Conservation (phyloP, 2,797 vertebrate species). For the Thripadectes ignobilis region DNA sequence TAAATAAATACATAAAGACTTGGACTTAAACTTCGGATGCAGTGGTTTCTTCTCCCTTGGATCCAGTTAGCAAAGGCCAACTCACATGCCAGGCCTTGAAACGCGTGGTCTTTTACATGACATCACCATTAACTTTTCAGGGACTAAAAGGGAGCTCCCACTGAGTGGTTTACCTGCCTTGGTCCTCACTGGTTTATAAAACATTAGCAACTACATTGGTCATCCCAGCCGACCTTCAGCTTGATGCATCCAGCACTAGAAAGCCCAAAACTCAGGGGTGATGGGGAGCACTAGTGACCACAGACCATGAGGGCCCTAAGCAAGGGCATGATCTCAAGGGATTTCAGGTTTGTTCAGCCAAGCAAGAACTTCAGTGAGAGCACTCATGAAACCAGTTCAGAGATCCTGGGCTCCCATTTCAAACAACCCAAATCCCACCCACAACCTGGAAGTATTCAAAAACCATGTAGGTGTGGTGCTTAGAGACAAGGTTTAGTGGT, state of each 20-base stretch:
- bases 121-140: background rate
- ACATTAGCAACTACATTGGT: background rate
- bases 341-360: background rate
- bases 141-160: background rate
- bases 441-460: background rate
- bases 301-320: rapidly evolving
- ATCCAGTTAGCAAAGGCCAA: background rate
- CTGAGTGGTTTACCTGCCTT: background rate
- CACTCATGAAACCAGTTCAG: background rate
- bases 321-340: background rate
- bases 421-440: background rate
- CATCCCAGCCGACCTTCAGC: background rate
- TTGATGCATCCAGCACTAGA: background rate
- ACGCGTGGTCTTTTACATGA: rapidly evolving
- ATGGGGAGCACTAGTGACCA: background rate
- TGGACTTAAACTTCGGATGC: background rate
- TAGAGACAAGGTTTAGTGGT: background rate
- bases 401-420: background rate
- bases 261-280: background rate
- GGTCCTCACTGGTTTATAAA: background rate
- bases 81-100: background rate
- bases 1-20: constrained; percentile 20
- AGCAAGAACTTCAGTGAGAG: rapidly evolving
- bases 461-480: background rate
- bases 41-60: background rate